Evolutionary conservation across 2,113 vertebrate genomes (phyloP).

Genomic region (Lonchura striata): DNA sequence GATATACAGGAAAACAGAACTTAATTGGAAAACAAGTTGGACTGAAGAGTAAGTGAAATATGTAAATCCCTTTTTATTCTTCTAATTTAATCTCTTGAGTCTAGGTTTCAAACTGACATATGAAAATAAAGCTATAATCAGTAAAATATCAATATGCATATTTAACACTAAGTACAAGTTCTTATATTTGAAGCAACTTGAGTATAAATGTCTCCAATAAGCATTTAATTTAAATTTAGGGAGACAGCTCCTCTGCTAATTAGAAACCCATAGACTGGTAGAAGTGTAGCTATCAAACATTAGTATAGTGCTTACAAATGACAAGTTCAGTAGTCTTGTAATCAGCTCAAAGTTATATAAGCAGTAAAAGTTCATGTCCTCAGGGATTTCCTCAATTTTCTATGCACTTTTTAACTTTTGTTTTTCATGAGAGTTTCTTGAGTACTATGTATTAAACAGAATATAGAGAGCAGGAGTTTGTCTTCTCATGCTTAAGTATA

Average conservation of each 20-base stretch:
- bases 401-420: not conserved
- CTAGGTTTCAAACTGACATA: not conserved
- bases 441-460: not conserved
- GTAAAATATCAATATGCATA: not conserved
- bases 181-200: not conserved
- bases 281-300: slow-evolving; percentile 3
- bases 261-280: not conserved
- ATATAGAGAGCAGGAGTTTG: not conserved
- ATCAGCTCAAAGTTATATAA: slow-evolving; percentile 16
- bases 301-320: not conserved
- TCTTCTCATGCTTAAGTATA: not conserved
- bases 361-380: not conserved
- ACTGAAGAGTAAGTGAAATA: not conserved
- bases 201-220: not conserved
- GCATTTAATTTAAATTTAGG: not conserved
- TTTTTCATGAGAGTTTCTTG: not conserved
- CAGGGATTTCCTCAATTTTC: not conserved
- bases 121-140: not conserved
- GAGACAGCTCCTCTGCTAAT: slow-evolving; percentile 1
- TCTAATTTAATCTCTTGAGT: not conserved
- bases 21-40: not conserved
- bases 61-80: not conserved
- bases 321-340: not conserved
- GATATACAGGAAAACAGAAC: not conserved
- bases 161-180: not conserved